Evolutionary conservation across 2,888 invertebrate species (phyloP), one percentile per base, ranked within the genome.

Genomic region (Escarpia spicata): DNA sequence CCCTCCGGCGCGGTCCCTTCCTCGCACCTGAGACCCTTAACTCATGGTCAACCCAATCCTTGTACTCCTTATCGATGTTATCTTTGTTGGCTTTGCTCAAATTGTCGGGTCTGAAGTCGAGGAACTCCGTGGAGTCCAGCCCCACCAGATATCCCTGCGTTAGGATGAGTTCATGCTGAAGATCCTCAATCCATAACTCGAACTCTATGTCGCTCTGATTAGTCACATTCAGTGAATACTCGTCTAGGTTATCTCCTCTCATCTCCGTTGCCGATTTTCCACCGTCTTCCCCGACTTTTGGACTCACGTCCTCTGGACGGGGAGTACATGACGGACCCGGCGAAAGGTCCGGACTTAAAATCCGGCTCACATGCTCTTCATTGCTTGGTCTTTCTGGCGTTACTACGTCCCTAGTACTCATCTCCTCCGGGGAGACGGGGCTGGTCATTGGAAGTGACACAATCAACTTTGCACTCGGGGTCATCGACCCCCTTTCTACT

Each of bases 91-190:
- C 60, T 15, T 10, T 10, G 4, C 31, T 19, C 31, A 91, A n/a
- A 1, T 91, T 12, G 19, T 3, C 91, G 19, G 91, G 91, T 91
- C 19, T 12, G 31, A 10, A 12, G 0, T 19, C 91, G 91, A 91
- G 12, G 26, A 91, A 19, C 31, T 91, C 91, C 31, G 91, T 91
- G 91, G 91, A 0, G 91, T 91, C 91, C 91, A 91, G n/a, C n/a
- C 91, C 91, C 3, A n/a, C 91, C 4, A 91, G 3, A 91, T 19
- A 91, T 15, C 1, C 91, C 91, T 91, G 91, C 1, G 91, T 19
- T 2, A 91, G 31, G 4, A 91, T 15, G 19, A 91, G 91, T 19
- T 90, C 91, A 1, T 60, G 8, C 2, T 10, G 45, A 0, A 45
- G 2, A 2, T 0, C 0, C 10, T 45, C 10, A 2, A 6, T 45